Conservation (phyloP, 2,113 vertebrate genomes). For the Triplophysa siluroides region DNA sequence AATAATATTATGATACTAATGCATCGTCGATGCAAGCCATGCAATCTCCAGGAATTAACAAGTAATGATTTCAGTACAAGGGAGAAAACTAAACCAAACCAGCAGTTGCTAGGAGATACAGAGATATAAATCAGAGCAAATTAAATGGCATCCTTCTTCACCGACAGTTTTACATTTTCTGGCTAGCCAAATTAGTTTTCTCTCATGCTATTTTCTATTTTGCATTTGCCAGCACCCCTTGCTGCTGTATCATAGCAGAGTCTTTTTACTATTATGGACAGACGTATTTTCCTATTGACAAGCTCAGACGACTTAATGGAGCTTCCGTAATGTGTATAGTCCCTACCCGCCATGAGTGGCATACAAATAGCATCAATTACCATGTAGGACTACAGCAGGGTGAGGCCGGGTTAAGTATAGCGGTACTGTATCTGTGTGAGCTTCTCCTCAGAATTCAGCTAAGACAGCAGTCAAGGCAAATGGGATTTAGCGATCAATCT, state of each 20-base stretch:
- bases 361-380: constrained; percentile 52
- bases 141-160: neutral
- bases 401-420: constrained; percentile 46
- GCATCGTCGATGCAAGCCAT: constrained; percentile 10
- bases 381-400: constrained; percentile 24
- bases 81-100: neutral
- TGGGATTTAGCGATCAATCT: constrained; percentile 37
- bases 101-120: neutral
- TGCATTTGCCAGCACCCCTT: neutral
- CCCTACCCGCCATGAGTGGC: constrained; percentile 18
- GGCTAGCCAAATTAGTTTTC: constrained; percentile 30
- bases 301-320: constrained; percentile 49
- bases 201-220: constrained; percentile 10
- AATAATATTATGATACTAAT: constrained; percentile 31
- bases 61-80: constrained; percentile 25
- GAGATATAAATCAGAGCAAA: neutral
- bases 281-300: constrained; percentile 46
- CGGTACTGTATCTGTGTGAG: constrained; percentile 26
- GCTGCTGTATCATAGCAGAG: constrained; percentile 41
- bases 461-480: constrained; percentile 42
- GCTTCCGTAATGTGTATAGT: constrained; percentile 28
- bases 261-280: constrained; percentile 37
- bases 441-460: constrained; percentile 15
- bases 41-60: constrained; percentile 24
- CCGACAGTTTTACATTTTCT: neutral